Conservation (phyloP, 2,113 vertebrate species). For the Pongo abelii region DNA sequence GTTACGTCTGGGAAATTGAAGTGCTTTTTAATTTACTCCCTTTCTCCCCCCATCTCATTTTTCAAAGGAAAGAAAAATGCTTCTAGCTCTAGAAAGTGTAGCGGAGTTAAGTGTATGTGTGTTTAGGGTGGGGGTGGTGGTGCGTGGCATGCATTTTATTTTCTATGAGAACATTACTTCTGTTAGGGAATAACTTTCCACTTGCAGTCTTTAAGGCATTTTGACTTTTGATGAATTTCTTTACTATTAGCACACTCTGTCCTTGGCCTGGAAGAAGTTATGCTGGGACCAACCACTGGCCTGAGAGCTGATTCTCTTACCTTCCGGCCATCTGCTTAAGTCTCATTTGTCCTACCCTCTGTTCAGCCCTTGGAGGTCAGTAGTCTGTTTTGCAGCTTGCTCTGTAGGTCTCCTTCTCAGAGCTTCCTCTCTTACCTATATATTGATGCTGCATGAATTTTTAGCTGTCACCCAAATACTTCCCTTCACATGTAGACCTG, state of each 20-base stretch:
- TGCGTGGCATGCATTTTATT: neutral
- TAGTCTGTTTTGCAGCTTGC: neutral
- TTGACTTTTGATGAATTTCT: neutral
- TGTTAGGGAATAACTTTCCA: neutral
- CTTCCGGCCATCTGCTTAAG: neutral
- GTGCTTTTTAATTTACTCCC: neutral
- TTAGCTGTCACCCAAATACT: neutral
- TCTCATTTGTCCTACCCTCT: neutral
- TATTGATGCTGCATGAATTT: neutral
- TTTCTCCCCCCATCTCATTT: neutral
- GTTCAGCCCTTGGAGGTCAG: neutral
- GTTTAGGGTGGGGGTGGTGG: neutral
- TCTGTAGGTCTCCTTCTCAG: neutral
- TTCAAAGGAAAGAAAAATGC: neutral
- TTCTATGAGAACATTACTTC: neutral
- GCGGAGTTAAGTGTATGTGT: neutral
- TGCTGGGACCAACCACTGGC: neutral
- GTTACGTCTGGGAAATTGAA: slow-evolving; percentile 6
- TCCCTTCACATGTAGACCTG: neutral
- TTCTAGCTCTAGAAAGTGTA: neutral
- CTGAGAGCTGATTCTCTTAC: neutral
- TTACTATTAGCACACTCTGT: neutral
- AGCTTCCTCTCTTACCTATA: neutral
- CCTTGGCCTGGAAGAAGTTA: neutral
- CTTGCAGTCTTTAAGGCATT: too few relatives aligned